These are phyloP conservation scores for Drosophila leontia DNA, from an alignment of 1,140 invertebrate species.

Conservation along the genomic window DNA sequence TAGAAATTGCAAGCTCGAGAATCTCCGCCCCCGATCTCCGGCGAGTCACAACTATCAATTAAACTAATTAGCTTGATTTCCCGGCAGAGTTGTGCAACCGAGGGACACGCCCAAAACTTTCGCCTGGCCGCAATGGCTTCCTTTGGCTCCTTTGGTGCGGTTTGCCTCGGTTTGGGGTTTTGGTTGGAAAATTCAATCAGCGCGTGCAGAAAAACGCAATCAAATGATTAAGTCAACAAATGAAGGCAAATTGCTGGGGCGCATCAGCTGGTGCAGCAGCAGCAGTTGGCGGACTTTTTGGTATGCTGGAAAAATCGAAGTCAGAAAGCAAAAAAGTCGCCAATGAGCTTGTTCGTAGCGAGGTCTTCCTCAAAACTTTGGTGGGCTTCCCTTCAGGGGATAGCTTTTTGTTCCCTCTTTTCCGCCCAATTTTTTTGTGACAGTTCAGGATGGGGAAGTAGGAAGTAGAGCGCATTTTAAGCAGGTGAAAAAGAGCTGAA, in stretches of 20 bases:
- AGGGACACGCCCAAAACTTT: slow-evolving; percentile 51
- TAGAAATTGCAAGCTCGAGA: slow-evolving; percentile 29
- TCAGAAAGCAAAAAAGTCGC: slow-evolving; percentile 42
- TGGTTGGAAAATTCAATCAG: slow-evolving; percentile 72
- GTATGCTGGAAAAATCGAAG: slow-evolving; percentile 28
- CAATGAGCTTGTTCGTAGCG: slow-evolving; percentile 34
- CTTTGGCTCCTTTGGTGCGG: slow-evolving; percentile 6
- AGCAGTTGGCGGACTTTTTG: slow-evolving; percentile 22
- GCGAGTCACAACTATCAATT: slow-evolving; percentile 74
- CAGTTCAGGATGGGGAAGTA: neutral
- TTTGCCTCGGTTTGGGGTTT: slow-evolving; percentile 18
- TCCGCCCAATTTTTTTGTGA: slow-evolving; percentile 1
- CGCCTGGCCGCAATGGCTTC: slow-evolving; percentile 32
- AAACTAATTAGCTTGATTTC: slow-evolving; percentile 79
- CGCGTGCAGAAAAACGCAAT: slow-evolving; percentile 78
- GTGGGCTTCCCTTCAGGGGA: slow-evolving; percentile 27
- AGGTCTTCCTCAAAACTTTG: slow-evolving; percentile 53
- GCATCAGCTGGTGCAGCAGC: slow-evolving; percentile 14
- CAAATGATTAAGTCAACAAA: slow-evolving; percentile 83
- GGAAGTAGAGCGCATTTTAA: slow-evolving; percentile 41
- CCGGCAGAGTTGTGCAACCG: slow-evolving; percentile 30
- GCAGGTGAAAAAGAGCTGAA: slow-evolving; percentile 39
- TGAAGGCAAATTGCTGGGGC: slow-evolving; percentile 76
- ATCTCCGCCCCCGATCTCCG: slow-evolving; percentile 11
- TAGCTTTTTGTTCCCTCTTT: slow-evolving; percentile 14